phyloP scores from a whole-genome alignment of 1,140 invertebrate genomes.

The Drosophila asahinai region DNA sequence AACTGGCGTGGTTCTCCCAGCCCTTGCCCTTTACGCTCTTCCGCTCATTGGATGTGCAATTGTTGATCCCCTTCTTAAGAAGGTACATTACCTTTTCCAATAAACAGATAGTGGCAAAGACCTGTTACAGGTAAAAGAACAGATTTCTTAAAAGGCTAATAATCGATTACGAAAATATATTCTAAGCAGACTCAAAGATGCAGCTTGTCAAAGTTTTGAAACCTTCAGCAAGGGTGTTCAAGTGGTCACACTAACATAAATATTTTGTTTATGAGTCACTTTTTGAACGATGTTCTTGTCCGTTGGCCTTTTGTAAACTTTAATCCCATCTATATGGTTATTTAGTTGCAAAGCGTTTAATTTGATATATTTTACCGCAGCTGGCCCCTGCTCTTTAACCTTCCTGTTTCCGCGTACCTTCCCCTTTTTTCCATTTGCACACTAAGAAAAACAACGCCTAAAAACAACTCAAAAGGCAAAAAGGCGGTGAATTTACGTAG shows the following conservation, averaged over 20 bases:
- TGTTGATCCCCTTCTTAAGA: neutral
- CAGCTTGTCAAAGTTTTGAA: too few species aligned
- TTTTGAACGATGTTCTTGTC: slow-evolving; percentile 26
- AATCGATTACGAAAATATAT: neutral
- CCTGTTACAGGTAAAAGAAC: neutral
- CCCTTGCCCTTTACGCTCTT: slow-evolving; percentile 38
- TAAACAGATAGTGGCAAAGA: too few species aligned
- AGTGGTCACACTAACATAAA: too few species aligned
- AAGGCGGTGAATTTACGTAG: too few species aligned
- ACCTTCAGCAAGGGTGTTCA: too few species aligned
- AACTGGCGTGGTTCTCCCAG: slow-evolving; percentile 38
- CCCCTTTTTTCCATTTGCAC: slow-evolving; percentile 17
- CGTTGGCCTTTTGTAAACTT: slow-evolving; percentile 30
- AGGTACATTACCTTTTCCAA: neutral
- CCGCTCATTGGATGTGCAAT: slow-evolving; percentile 26
- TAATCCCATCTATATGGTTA: slow-evolving; percentile 69
- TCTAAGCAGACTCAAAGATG: neutral
- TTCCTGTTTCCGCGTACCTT: slow-evolving; percentile 13
- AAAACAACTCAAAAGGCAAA: neutral
- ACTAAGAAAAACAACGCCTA: neutral
- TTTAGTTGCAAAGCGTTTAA: slow-evolving; percentile 34
- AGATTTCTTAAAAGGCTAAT: neutral
- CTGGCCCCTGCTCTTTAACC: slow-evolving; percentile 25
- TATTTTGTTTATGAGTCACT: too few species aligned
- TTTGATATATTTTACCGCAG: slow-evolving; percentile 34